Percentiles rank a stretch among this genome's conserved stretches.
phyloP scores from a whole-genome alignment of 1,140 invertebrate genomes.

The Leptinotarsa texana region DNA sequence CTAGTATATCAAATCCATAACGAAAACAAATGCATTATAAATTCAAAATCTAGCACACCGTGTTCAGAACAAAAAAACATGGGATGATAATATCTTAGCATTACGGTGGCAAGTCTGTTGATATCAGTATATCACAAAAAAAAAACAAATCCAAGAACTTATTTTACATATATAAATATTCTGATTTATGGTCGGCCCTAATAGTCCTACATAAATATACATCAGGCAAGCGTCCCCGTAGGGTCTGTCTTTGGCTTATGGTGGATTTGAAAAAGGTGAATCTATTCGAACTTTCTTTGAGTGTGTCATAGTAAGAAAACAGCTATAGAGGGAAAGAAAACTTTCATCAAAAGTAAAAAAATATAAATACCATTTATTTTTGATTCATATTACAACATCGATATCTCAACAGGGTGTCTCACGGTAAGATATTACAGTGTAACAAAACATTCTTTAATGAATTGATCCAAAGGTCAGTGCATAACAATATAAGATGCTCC shows the following conservation, averaged over 20 bases:
- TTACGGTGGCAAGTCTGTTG: not conserved
- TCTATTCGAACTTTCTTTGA: not conserved
- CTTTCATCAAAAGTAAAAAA: too few species aligned
- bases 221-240: not conserved
- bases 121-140: slow-evolving; percentile 6
- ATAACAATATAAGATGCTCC: too few species aligned
- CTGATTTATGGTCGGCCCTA: not conserved
- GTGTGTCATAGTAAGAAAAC: not conserved
- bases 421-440: too few species aligned
- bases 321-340: too few species aligned
- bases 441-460: too few species aligned
- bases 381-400: too few species aligned
- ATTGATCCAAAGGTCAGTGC: too few species aligned
- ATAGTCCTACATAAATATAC: not conserved
- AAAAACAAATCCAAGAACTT: not conserved
- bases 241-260: not conserved
- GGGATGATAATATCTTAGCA: not conserved
- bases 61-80: not conserved
- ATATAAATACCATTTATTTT: too few species aligned
- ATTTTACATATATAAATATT: slow-evolving; percentile 6
- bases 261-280: not conserved
- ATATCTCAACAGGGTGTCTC: too few species aligned
- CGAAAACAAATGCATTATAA: slow-evolving; percentile 9
- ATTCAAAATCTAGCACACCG: not conserved
- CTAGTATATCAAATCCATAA: not conserved